Evolutionary conservation across 53 echinoderm and acorn worm genomes (phyloP).

Genomic region (Pentamera pediparva): DNA sequence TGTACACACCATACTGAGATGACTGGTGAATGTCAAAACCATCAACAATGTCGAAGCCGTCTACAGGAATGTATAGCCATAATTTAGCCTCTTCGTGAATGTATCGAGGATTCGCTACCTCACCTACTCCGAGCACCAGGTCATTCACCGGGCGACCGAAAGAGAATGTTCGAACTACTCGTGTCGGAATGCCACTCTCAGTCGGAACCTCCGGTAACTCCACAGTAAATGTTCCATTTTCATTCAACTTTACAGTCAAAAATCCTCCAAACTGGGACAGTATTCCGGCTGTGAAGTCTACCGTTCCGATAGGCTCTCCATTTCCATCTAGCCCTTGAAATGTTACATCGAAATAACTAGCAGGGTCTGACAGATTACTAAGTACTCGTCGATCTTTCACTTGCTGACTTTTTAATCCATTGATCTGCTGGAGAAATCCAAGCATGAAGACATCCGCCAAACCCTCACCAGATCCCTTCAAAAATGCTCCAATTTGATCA

Average conservation of each 20-base stretch:
- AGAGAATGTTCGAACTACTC: constrained; percentile 27
- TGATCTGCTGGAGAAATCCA: constrained; percentile 17
- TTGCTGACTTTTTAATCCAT: constrained; percentile 27
- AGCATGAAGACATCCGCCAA: neutral
- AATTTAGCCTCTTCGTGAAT: constrained; percentile 20
- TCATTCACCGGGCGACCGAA: constrained; percentile 20
- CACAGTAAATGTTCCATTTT: constrained; percentile 29
- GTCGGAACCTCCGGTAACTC: constrained; percentile 24
- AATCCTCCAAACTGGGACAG: constrained; percentile 27
- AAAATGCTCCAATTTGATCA: constrained; percentile 24
- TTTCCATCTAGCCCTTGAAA: constrained; percentile 10
- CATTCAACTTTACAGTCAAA: constrained; percentile 21
- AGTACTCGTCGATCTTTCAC: constrained; percentile 3
- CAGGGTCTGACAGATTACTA: constrained; percentile 14
- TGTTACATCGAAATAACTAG: constrained; percentile 29
- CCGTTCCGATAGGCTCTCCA: constrained; percentile 11
- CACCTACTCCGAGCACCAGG: constrained; percentile 20
- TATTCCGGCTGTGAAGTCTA: constrained; percentile 30
- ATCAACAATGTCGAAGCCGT: constrained; percentile 11
- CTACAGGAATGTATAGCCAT: constrained; percentile 26
- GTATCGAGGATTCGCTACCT: constrained; percentile 21
- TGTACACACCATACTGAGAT: constrained; percentile 11
- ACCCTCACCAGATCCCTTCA: constrained; percentile 16
- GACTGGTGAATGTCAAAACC: neutral
- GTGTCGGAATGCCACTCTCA: constrained; percentile 20